Percentiles rank a stretch among this genome's conserved stretches.
Evolutionary conservation across 2,888 invertebrate species (phyloP).

Genomic region (Lasioglossum calceatum): DNA sequence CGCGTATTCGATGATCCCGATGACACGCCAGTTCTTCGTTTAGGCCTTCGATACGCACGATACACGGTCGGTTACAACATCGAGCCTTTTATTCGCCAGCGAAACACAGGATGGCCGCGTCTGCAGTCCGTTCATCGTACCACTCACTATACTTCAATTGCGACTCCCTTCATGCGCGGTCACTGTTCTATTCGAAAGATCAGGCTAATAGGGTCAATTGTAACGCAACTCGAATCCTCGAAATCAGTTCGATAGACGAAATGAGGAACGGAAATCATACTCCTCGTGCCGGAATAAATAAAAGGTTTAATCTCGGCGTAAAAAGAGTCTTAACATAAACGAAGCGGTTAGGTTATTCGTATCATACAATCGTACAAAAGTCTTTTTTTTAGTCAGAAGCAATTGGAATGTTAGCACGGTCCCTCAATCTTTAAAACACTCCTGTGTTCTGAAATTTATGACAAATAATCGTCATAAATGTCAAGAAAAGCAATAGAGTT

Average conservation of each 20-base stretch:
- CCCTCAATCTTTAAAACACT: background rate
- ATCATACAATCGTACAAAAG: slow-evolving; percentile 16
- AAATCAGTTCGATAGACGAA: background rate
- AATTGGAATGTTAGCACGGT: slow-evolving; percentile 3
- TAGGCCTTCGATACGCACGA: slow-evolving; percentile 11
- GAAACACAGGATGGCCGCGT: slow-evolving; percentile 50
- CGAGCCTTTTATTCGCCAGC: slow-evolving; percentile 30
- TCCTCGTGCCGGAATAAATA: slow-evolving; percentile 11
- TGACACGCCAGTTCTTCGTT: background rate
- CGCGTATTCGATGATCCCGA: background rate
- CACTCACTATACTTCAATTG: background rate
- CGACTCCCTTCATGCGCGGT: background rate
- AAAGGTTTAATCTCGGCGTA: slow-evolving; percentile 3
- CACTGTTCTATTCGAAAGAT: background rate
- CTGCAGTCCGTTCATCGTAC: slow-evolving; percentile 44
- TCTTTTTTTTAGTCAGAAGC: slow-evolving; percentile 9
- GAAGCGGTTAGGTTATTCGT: background rate
- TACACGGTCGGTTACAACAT: slow-evolving; percentile 16
- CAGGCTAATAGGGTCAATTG: background rate
- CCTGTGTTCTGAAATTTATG: background rate
- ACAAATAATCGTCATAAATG: background rate
- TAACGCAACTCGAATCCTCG: background rate
- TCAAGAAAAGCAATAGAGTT: background rate
- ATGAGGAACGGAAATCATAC: background rate
- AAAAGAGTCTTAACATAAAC: background rate